Percentiles rank a stretch among this genome's conserved stretches.
These are phyloP conservation scores for Holothuria scabra DNA, from an alignment of 53 echinoderm and acorn worm genomes.

Conservation along the genomic window DNA sequence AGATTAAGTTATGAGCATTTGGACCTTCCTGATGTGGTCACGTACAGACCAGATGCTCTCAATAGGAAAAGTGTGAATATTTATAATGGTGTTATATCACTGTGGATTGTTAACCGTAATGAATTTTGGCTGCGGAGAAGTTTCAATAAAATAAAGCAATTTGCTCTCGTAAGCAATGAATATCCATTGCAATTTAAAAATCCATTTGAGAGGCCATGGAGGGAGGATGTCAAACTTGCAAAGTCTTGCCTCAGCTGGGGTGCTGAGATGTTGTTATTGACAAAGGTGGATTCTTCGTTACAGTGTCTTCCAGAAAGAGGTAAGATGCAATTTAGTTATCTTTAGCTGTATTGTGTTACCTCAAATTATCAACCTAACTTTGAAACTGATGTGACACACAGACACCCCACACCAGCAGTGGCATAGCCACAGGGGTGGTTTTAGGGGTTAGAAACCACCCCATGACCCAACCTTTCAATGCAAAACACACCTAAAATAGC, in stretches of 20 bases:
- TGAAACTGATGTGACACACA: too few species aligned
- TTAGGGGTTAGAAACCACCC: too few species aligned
- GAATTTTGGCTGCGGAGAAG: neutral
- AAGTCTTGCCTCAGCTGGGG: constrained; percentile 69
- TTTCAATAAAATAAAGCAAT: constrained; percentile 6
- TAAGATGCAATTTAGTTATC: constrained; percentile 23
- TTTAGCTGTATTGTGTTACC: too few species aligned
- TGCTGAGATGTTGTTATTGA: constrained; percentile 57
- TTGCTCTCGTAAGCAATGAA: constrained; percentile 39
- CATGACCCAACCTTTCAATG: too few species aligned
- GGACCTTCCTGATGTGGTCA: constrained; percentile 56
- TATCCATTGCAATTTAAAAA: constrained; percentile 41
- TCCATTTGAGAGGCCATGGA: constrained; percentile 62
- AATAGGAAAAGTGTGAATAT: constrained; percentile 52
- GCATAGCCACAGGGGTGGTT: too few species aligned
- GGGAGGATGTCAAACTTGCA: constrained; percentile 15
- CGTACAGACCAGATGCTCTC: constrained; percentile 60
- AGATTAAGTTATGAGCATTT: constrained; percentile 47
- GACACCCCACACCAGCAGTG: too few species aligned
- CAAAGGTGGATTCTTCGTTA: constrained; percentile 45
- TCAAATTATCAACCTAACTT: too few species aligned
- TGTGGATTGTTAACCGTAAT: constrained; percentile 41
- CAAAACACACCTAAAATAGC: too few species aligned
- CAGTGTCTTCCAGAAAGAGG: constrained; percentile 68
- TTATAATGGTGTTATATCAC: constrained; percentile 36